Evolutionary conservation across 1,140 invertebrate species (phyloP).

Genomic region (Drosophila pruinosa): DNA sequence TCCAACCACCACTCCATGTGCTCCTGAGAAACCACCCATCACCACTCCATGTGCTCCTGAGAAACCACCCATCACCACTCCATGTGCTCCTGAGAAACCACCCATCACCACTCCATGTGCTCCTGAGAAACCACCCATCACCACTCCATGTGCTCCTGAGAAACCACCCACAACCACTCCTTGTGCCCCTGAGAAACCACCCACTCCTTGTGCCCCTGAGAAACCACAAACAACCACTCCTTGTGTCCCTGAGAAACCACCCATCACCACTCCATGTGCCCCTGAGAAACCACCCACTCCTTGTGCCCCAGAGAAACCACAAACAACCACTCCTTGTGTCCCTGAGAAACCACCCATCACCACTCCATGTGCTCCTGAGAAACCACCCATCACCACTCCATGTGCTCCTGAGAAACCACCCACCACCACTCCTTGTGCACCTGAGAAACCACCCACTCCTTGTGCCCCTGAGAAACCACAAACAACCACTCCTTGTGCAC

Average conservation of each 20-base stretch:
- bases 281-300: background rate
- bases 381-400: background rate
- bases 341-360: background rate
- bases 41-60: background rate
- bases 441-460: background rate
- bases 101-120: too few species aligned
- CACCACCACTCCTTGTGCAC: background rate
- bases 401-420: background rate
- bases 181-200: background rate
- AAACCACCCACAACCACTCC: background rate
- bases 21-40: background rate
- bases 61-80: background rate
- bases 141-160: background rate
- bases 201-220: background rate
- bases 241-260: background rate
- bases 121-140: too few species aligned
- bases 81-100: too few species aligned
- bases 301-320: background rate
- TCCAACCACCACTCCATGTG: background rate
- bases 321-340: background rate
- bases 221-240: background rate
- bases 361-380: background rate
- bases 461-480: background rate
- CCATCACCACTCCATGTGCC: background rate
- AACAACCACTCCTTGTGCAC: background rate